These are phyloP conservation scores for Herpetotheres cachinnans DNA, from an alignment of 2,113 vertebrate genomes.

Conservation along the genomic window DNA sequence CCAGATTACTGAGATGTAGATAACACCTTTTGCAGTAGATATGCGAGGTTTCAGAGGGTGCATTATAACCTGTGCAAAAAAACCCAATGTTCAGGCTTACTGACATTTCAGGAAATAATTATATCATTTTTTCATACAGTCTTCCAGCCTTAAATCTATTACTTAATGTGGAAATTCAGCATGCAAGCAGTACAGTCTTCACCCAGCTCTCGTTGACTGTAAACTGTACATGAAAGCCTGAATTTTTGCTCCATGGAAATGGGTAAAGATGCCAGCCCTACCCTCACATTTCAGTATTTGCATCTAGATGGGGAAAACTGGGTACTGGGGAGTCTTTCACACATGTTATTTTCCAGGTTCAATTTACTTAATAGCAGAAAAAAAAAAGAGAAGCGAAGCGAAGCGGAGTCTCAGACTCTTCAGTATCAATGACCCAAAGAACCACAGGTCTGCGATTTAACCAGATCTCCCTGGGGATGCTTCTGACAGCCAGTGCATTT, in stretches of 20 bases:
- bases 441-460: background rate
- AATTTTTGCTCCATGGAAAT: background rate
- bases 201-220: background rate
- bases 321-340: background rate
- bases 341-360: background rate
- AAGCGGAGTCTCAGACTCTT: background rate
- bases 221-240: background rate
- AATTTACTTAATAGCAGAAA: background rate
- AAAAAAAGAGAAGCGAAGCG: no score
- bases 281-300: background rate
- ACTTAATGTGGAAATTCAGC: background rate
- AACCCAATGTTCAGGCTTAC: background rate
- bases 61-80: conserved; percentile 84
- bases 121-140: rapidly evolving
- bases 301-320: background rate
- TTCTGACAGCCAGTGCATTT: background rate
- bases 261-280: background rate
- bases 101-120: background rate
- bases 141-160: background rate
- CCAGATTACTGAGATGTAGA: conserved; percentile 87
- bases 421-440: background rate
- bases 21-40: conserved; percentile 78
- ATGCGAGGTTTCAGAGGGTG: conserved; percentile 89
- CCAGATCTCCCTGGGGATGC: background rate
- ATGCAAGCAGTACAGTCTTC: background rate